Evolutionary conservation across 2,113 vertebrate genomes (phyloP).

Genomic region (Salvelinus sp.): DNA sequence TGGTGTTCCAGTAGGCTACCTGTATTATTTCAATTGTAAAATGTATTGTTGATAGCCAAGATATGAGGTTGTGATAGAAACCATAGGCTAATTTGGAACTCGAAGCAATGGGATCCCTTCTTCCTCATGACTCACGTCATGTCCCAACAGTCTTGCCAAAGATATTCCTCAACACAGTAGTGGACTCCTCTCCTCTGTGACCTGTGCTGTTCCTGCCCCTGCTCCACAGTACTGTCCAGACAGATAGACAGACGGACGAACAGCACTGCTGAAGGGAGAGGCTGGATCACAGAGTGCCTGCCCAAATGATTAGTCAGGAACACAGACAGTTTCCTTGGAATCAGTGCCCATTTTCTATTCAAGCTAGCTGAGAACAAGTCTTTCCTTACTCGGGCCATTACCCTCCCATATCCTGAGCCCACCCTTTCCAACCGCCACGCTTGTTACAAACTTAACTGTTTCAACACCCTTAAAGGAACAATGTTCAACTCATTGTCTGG

Average conservation of each 20-base stretch:
- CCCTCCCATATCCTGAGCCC: constrained; percentile 62
- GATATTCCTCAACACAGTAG: too few species aligned
- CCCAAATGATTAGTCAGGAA: constrained; percentile 65
- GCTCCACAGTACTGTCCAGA: neutral
- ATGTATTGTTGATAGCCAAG: too few species aligned
- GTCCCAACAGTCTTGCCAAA: too few species aligned
- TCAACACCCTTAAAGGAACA: neutral
- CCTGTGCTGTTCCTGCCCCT: neutral
- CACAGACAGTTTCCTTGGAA: constrained; percentile 65
- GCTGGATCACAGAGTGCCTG: constrained; percentile 22
- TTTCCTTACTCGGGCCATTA: constrained; percentile 54
- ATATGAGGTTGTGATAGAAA: too few species aligned
- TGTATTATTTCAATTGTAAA: too few species aligned
- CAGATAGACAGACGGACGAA: constrained; percentile 18
- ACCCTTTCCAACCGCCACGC: constrained; percentile 48
- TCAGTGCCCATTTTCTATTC: constrained; percentile 63
- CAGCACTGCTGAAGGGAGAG: constrained; percentile 34
- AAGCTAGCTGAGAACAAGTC: constrained; percentile 38
- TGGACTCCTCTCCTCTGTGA: too few species aligned
- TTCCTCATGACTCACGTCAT: too few species aligned
- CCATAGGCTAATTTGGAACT: too few species aligned
- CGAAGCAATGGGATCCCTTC: too few species aligned
- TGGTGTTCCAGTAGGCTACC: too few species aligned
- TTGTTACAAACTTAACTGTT: neutral
- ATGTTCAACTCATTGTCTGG: neutral